phyloP scores from a whole-genome alignment of 2,888 invertebrate genomes.

The Drosophila atroscutellata region DNA sequence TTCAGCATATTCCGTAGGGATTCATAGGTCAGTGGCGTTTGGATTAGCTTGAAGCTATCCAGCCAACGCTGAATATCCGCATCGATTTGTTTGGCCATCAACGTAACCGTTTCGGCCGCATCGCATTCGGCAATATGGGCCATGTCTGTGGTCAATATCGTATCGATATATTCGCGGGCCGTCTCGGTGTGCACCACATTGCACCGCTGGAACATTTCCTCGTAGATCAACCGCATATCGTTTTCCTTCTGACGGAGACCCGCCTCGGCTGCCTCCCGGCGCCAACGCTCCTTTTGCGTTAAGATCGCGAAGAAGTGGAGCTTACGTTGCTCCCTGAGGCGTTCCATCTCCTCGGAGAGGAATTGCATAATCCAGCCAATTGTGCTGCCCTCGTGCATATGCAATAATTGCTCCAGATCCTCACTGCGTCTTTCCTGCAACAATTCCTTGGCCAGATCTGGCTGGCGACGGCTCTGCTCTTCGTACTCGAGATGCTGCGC shows the following conservation, averaged over 20 bases:
- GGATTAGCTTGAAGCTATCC: constrained; percentile 63
- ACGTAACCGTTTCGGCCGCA: constrained; percentile 86
- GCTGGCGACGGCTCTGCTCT: background rate
- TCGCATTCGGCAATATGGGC: constrained; percentile 87
- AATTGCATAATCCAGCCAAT: constrained; percentile 90
- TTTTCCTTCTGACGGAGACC: constrained; percentile 92
- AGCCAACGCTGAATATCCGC: constrained; percentile 82
- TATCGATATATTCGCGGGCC: constrained; percentile 88
- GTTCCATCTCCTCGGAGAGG: constrained; percentile 91
- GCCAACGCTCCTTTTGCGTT: constrained; percentile 91
- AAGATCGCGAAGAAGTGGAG: constrained; percentile 92
- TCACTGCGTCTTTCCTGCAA: constrained; percentile 79
- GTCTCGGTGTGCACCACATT: constrained; percentile 85
- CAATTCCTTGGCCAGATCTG: constrained; percentile 26
- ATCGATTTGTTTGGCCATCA: constrained; percentile 87
- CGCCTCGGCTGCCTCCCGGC: constrained; percentile 92
- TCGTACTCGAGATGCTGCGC: constrained; percentile 5
- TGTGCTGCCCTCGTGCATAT: constrained; percentile 90
- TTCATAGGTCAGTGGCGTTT: constrained; percentile 70
- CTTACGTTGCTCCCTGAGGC: constrained; percentile 91
- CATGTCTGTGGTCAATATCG: constrained; percentile 87
- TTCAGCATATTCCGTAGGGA: constrained; percentile 60
- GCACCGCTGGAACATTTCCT: constrained; percentile 91
- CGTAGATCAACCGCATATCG: constrained; percentile 89
- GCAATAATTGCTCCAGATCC: constrained; percentile 85